These are phyloP conservation scores for Hippasteria phrygiana DNA, from an alignment of 53 echinoderm and acorn worm genomes.

Conservation along the genomic window DNA sequence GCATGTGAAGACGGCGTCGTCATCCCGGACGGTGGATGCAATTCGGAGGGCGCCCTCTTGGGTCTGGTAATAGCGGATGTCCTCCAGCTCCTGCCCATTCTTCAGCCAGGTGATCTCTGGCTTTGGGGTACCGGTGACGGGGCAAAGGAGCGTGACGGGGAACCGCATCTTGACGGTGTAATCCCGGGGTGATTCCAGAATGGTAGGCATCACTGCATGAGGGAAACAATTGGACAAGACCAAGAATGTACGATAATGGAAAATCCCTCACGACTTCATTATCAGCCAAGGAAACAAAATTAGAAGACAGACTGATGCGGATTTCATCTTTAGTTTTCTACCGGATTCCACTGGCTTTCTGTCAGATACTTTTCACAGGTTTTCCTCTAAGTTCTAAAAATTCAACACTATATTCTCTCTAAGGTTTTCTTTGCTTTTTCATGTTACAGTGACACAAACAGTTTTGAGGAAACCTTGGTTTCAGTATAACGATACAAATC, in stretches of 20 bases:
- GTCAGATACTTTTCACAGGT: too few species aligned
- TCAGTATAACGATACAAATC: too few species aligned
- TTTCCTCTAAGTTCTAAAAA: too few species aligned
- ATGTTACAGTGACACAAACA: too few species aligned
- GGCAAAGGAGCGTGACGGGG: slow-evolving; percentile 70
- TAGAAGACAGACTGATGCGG: too few species aligned
- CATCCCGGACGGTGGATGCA: slow-evolving; percentile 70
- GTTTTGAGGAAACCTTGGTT: too few species aligned
- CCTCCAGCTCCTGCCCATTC: slow-evolving; percentile 45
- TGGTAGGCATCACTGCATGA: slow-evolving; percentile 50
- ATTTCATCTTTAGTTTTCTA: too few species aligned
- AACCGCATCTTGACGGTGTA: slow-evolving; percentile 64
- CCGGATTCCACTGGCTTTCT: too few species aligned
- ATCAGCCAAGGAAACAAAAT: too few species aligned
- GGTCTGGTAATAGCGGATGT: slow-evolving; percentile 64
- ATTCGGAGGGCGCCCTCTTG: slow-evolving; percentile 72
- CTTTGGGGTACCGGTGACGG: slow-evolving; percentile 64
- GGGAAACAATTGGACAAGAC: background rate
- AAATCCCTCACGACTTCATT: too few species aligned
- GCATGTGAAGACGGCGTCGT: slow-evolving; percentile 62
- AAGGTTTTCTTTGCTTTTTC: too few species aligned
- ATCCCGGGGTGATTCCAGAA: slow-evolving; percentile 49
- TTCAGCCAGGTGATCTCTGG: slow-evolving; percentile 68
- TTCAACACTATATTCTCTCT: too few species aligned
- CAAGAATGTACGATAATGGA: background rate